Conservation (phyloP, 2,888 invertebrate genomes). For the Drosophila borborema region DNA sequence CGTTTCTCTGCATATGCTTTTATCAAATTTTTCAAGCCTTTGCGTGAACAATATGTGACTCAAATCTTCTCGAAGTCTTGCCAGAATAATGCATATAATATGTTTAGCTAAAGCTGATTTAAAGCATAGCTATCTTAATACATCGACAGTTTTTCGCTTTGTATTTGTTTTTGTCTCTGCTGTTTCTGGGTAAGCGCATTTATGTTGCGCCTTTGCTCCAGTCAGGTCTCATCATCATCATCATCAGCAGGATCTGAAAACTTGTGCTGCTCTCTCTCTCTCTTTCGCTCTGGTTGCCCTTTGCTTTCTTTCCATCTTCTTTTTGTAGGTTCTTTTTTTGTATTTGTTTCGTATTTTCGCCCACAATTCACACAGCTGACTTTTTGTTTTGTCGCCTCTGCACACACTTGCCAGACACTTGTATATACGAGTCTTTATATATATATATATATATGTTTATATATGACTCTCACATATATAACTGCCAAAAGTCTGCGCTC, state of each 20-base stretch:
- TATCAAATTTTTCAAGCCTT: background rate
- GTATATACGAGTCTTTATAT: constrained; percentile 21
- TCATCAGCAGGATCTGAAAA: constrained; percentile 23
- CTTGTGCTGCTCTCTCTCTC: constrained; percentile 17
- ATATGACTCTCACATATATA: constrained; percentile 13
- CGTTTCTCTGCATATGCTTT: background rate
- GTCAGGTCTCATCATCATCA: constrained; percentile 48
- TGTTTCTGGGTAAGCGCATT: constrained; percentile 36
- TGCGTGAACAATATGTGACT: background rate
- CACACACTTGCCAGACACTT: constrained; percentile 49
- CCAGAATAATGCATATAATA: constrained; percentile 10
- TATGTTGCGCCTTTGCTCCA: constrained; percentile 45
- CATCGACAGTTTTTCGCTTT: constrained; percentile 14
- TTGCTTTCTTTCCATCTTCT: constrained; percentile 5
- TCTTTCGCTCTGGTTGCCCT: constrained; percentile 12
- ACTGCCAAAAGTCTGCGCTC: constrained; percentile 41
- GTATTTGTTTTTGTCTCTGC: background rate
- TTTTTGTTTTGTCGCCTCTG: constrained; percentile 54
- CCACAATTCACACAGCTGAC: constrained; percentile 59
- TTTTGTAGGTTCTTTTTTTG: constrained; percentile 9
- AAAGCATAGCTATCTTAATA: constrained; percentile 22
- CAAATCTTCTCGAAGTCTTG: constrained; percentile 7
- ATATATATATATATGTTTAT: constrained; percentile 4
- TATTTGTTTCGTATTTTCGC: constrained; percentile 33
- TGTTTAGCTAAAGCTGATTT: constrained; percentile 29